Evolutionary conservation across 2,888 invertebrate genomes (phyloP), one percentile per base, ranked within the genome.

Genomic region (Galerucella pusilla): DNA sequence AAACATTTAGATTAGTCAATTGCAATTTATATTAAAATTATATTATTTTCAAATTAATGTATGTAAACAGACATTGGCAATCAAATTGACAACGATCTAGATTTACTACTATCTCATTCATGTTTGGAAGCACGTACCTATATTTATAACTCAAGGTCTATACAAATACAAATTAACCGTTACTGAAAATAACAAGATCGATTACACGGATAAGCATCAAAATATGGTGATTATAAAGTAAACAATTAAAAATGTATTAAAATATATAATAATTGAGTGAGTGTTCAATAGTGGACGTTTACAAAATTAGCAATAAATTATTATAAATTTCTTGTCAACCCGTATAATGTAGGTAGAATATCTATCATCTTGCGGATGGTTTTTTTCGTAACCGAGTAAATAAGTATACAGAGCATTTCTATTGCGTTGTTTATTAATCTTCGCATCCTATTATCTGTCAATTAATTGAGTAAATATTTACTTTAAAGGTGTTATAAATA

Each of bases 111-210:
- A 57, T 61, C 61, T 61, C 61, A 61, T 35, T 61, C 35, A 35
- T 61, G 61, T 28, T 61, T 61, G 35, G 28, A n/a, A 61, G 6
- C 35, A 61, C 28, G 14, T 12, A 60, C 11, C 28, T 28, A 61
- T 61, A 61, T 61, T 61, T 61, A 61, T 61, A 61, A 35, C 35
- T 61, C 61, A 61, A 61, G 61, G 61, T 61, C 61, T 28, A 12
- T 35, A 61, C 12, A n/a, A 14, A 6, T 10, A 52, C 52, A 52
- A 42, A 49, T 49, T 16, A 57, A 54, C 16, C 16, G n/a, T 16
- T 20, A 57, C 35, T 35, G 35, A 61, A 61, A 61, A 61, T 61
- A 20, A 57, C 57, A 10, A 20, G 57, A 57, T 57, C 57, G 57
- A 57, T 57, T 57, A 57, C 57, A 57, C 9, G 16, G 57, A 2